phyloP scores from a whole-genome alignment of 2,888 invertebrate species.

The Thecocarcelia acutangulata region DNA sequence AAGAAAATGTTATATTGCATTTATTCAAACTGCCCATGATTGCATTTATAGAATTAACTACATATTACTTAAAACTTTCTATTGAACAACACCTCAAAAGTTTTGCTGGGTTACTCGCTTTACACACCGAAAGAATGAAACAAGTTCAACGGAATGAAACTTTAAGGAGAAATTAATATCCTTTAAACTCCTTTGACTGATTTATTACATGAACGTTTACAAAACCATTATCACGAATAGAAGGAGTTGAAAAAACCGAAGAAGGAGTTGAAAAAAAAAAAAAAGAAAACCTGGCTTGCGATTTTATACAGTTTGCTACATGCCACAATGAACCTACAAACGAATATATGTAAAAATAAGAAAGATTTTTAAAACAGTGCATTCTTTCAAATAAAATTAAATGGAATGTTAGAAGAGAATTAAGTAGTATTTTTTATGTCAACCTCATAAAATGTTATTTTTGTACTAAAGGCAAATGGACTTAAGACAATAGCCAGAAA shows the following conservation, averaged over 20 bases:
- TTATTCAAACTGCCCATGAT: too few relatives aligned
- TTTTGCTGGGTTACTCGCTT: conserved; percentile 23
- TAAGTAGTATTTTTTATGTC: too few relatives aligned
- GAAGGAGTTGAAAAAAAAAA: not conserved
- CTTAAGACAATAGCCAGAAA: too few relatives aligned
- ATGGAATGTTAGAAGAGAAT: too few relatives aligned
- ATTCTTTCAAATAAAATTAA: not conserved
- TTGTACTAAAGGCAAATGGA: too few relatives aligned
- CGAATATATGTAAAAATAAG: not conserved
- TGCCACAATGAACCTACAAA: conserved; percentile 35
- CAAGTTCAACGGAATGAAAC: conserved; percentile 73
- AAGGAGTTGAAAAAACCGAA: conserved; percentile 20
- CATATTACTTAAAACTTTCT: too few relatives aligned
- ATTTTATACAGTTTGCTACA: conserved; percentile 25
- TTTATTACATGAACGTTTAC: conserved; percentile 77
- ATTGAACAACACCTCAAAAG: not conserved
- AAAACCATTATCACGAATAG: conserved; percentile 74
- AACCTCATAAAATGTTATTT: too few relatives aligned
- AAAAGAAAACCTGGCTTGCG: not conserved
- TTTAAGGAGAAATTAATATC: conserved; percentile 77
- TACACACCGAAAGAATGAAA: conserved; percentile 48
- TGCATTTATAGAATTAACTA: too few relatives aligned
- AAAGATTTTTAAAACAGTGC: conserved; percentile 25
- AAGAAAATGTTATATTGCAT: too few relatives aligned
- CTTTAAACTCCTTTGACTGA: conserved; percentile 77